Conservation (phyloP, 2,888 invertebrate genomes). For the Andrena flavipes region DNA sequence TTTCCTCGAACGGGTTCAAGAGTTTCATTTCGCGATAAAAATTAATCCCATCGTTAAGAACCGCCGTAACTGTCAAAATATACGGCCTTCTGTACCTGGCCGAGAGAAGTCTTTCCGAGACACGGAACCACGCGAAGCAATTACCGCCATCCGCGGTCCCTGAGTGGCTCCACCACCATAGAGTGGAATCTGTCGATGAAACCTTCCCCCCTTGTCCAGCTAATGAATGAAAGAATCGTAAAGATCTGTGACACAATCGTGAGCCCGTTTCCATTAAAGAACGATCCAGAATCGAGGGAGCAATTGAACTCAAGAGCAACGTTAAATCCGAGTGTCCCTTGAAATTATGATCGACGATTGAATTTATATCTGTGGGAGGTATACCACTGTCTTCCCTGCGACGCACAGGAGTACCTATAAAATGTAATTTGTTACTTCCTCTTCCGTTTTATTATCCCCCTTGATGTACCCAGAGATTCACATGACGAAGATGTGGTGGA, state of each 20-base stretch:
- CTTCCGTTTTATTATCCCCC: constrained; percentile 53
- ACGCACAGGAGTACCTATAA: constrained; percentile 37
- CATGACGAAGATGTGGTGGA: not conserved
- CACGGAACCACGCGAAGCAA: constrained; percentile 46
- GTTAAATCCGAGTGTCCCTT: constrained; percentile 24
- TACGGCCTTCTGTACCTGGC: constrained; percentile 71
- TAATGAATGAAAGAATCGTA: constrained; percentile 35
- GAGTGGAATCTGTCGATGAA: constrained; percentile 20
- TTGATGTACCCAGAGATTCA: not conserved
- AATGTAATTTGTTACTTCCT: constrained; percentile 48
- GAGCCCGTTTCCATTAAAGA: constrained; percentile 21
- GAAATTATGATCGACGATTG: constrained; percentile 31
- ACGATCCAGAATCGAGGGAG: constrained; percentile 9
- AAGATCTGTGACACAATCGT: constrained; percentile 32
- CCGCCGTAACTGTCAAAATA: constrained; percentile 78
- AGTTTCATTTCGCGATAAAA: constrained; percentile 79
- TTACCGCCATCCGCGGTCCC: constrained; percentile 32
- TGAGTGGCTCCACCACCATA: not conserved
- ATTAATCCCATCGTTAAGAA: constrained; percentile 81
- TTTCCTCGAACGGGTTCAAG: constrained; percentile 59
- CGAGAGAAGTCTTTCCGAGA: constrained; percentile 54
- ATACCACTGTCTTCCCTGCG: constrained; percentile 1
- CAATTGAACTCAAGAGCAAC: constrained; percentile 43
- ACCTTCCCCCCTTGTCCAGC: constrained; percentile 1
- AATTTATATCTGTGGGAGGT: constrained; percentile 49